phyloP scores from a whole-genome alignment of 2,888 invertebrate species.

The Apocheima hispidaria region DNA sequence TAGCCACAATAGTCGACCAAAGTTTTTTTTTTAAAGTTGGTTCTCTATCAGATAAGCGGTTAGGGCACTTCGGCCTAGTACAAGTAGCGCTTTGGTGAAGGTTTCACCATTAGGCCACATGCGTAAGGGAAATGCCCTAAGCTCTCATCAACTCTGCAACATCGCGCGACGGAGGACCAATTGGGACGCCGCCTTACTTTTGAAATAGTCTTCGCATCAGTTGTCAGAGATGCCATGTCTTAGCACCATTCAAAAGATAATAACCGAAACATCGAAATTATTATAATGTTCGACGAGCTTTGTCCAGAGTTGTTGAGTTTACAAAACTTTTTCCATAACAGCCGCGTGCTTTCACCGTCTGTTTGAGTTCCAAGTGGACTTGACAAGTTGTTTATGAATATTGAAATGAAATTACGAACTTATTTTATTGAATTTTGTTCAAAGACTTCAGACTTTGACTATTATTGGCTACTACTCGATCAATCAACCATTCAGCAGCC shows the following conservation, averaged over 20 bases:
- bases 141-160: too few relatives aligned
- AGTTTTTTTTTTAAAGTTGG: too few relatives aligned
- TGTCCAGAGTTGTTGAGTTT: constrained; percentile 45
- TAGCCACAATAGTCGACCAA: too few relatives aligned
- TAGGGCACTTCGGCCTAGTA: too few relatives aligned
- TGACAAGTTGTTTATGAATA: constrained; percentile 56
- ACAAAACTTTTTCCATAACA: constrained; percentile 65
- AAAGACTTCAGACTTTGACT: constrained; percentile 8
- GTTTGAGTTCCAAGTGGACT: constrained; percentile 63
- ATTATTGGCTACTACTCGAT: constrained; percentile 21
- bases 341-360: constrained; percentile 50
- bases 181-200: too few relatives aligned
- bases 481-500: constrained; percentile 5
- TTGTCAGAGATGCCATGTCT: neutral
- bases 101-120: too few relatives aligned
- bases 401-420: constrained; percentile 50
- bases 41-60: too few relatives aligned
- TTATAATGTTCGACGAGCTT: constrained; percentile 45
- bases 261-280: neutral
- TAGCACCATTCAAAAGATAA: constrained; percentile 11
- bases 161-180: too few relatives aligned
- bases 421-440: constrained; percentile 40
- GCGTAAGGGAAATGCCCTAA: too few relatives aligned
- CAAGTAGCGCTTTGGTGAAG: too few relatives aligned
- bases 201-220: neutral